Evolutionary conservation across 2,888 invertebrate species (phyloP).

Genomic region (Parnassius smintheus): DNA sequence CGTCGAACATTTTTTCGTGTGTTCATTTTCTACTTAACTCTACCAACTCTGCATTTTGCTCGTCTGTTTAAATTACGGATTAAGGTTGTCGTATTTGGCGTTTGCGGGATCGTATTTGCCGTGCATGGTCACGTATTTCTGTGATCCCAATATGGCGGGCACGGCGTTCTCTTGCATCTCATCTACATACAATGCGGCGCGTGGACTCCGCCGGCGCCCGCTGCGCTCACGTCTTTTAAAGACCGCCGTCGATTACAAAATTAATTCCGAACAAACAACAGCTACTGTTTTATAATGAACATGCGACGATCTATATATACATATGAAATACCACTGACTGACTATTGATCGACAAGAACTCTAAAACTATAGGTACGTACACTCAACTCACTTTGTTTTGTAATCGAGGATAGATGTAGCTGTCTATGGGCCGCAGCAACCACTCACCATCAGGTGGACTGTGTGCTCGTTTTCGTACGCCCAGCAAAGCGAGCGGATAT

Average conservation of each 20-base stretch:
- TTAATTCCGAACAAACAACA: constrained; percentile 12
- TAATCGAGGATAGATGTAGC: no score
- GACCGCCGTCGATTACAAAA: constrained; percentile 21
- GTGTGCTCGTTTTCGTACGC: no score
- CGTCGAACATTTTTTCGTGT: constrained; percentile 11
- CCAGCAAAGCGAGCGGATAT: no score
- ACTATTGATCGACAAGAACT: no score
- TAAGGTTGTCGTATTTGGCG: background rate
- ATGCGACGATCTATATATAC: background rate
- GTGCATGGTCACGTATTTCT: constrained; percentile 42
- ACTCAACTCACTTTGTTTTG: no score
- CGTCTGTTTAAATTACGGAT: constrained; percentile 6
- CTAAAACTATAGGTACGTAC: no score
- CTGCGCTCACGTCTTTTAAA: constrained; percentile 11
- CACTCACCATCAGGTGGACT: no score
- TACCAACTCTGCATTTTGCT: background rate
- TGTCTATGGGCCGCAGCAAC: no score
- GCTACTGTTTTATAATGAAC: constrained; percentile 10
- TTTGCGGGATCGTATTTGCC: background rate
- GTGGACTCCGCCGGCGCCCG: constrained; percentile 25
- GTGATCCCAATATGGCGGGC: constrained; percentile 33
- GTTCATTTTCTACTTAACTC: constrained; percentile 2
- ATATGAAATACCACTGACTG: no score
- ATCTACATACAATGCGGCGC: constrained; percentile 52
- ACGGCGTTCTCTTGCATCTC: constrained; percentile 44